These are phyloP conservation scores for Tetragonula carbonaria DNA, from an alignment of 2,888 invertebrate species.

Conservation along the genomic window DNA sequence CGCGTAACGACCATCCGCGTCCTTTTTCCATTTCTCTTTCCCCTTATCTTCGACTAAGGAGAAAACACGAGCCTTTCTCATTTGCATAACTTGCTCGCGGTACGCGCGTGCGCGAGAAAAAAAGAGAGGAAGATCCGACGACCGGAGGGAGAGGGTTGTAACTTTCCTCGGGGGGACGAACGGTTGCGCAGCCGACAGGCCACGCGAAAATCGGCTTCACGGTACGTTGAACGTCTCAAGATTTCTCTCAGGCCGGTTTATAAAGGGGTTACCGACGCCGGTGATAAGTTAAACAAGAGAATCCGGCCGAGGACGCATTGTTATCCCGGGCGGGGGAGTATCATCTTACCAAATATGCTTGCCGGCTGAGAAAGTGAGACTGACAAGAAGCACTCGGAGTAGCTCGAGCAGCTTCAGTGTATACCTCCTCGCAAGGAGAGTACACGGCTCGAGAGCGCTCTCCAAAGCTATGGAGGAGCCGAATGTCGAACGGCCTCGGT, in stretches of 20 bases:
- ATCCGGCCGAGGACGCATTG: constrained; percentile 46
- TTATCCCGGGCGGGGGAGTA: constrained; percentile 46
- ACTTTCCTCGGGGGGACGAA: constrained; percentile 3
- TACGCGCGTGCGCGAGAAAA: background rate
- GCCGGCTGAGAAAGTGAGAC: constrained; percentile 64
- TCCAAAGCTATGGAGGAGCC: constrained; percentile 57
- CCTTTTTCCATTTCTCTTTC: constrained; percentile 4
- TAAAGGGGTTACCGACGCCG: background rate
- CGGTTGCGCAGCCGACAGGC: background rate
- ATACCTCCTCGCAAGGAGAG: constrained; percentile 63
- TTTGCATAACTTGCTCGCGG: constrained; percentile 34
- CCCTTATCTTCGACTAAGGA: constrained; percentile 29
- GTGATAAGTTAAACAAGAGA: constrained; percentile 43
- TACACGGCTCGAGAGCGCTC: constrained; percentile 66
- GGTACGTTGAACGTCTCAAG: constrained; percentile 2
- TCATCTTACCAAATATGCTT: constrained; percentile 69
- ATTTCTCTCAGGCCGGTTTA: constrained; percentile 33
- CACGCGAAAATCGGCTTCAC: constrained; percentile 7
- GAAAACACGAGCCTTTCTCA: constrained; percentile 27
- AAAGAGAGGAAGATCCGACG: no score
- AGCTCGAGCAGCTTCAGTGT: constrained; percentile 59
- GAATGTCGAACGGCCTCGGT: constrained; percentile 67
- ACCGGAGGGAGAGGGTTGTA: background rate
- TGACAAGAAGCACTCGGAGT: constrained; percentile 65
- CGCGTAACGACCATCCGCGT: constrained; percentile 20